Percentiles rank a stretch among this genome's conserved stretches.
Evolutionary conservation across 2,113 vertebrate genomes (phyloP).

Genomic region (Engystomops pustulosus): DNA sequence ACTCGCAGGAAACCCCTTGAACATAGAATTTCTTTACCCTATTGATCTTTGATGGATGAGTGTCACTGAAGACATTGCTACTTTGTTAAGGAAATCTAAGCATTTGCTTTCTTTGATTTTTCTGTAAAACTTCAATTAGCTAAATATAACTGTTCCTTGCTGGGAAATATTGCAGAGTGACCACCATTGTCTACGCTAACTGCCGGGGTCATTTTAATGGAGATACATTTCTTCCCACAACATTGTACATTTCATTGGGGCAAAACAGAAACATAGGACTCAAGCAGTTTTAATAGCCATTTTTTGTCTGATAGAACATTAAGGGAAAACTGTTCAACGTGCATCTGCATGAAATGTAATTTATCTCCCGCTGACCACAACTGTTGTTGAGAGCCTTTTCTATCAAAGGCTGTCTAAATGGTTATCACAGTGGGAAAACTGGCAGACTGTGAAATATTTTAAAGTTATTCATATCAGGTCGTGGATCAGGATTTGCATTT

Average conservation of each 20-base stretch:
- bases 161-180: not conserved
- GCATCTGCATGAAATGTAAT: conserved; percentile 55
- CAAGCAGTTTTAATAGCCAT: conserved; percentile 40
- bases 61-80: not conserved
- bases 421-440: conserved; percentile 63
- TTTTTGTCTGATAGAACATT: conserved; percentile 43
- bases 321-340: conserved; percentile 38
- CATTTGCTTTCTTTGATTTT: not conserved
- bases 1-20: too few relatives aligned
- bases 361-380: conserved; percentile 62
- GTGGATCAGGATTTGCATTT: conserved; percentile 64
- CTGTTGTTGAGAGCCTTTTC: conserved; percentile 55
- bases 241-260: conserved; percentile 16
- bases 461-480: conserved; percentile 60
- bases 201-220: conserved; percentile 13
- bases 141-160: not conserved
- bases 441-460: conserved; percentile 65
- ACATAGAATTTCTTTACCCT: not conserved
- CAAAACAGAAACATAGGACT: conserved; percentile 5
- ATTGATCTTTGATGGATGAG: not conserved
- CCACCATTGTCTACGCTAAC: not conserved
- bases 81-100: not conserved
- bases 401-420: conserved; percentile 56
- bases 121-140: conserved; percentile 6
- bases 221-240: conserved; percentile 10